Conservation (phyloP, 64 coral and sea anemone genomes). For the Stichodactyla mertensii region DNA sequence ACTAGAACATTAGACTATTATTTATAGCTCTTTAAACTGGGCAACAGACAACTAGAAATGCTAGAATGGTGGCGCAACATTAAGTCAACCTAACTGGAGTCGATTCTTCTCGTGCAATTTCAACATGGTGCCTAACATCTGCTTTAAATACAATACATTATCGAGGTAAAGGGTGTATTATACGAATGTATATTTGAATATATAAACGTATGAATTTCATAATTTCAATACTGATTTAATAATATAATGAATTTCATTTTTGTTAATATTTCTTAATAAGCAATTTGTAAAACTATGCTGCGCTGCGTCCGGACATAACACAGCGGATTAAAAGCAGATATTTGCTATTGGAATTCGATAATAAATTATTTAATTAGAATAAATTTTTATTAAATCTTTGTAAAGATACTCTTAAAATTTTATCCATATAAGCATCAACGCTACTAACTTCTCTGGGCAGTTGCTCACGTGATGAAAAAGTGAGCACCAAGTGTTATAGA, state of each 20-base stretch:
- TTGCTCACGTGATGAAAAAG: too few species aligned
- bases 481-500: too few species aligned
- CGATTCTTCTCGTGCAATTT: background rate
- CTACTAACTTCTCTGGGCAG: too few species aligned
- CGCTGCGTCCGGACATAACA: background rate
- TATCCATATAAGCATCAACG: background rate
- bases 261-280: background rate
- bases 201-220: background rate
- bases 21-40: too few species aligned
- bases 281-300: too few species aligned
- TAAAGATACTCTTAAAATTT: background rate
- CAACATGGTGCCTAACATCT: background rate
- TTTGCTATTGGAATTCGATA: background rate
- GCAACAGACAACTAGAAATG: background rate
- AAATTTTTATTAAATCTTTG: background rate
- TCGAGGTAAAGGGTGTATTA: background rate
- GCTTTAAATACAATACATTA: background rate
- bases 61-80: background rate
- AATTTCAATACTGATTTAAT: background rate
- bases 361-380: slow-evolving; percentile 7
- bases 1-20: too few species aligned
- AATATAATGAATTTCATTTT: slow-evolving; percentile 3
- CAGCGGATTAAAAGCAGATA: background rate
- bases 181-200: slow-evolving; percentile 6
- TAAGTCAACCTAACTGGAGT: background rate